These are phyloP conservation scores for Drosophila neonasuta DNA, from an alignment of 2,888 invertebrate genomes.

Conservation along the genomic window DNA sequence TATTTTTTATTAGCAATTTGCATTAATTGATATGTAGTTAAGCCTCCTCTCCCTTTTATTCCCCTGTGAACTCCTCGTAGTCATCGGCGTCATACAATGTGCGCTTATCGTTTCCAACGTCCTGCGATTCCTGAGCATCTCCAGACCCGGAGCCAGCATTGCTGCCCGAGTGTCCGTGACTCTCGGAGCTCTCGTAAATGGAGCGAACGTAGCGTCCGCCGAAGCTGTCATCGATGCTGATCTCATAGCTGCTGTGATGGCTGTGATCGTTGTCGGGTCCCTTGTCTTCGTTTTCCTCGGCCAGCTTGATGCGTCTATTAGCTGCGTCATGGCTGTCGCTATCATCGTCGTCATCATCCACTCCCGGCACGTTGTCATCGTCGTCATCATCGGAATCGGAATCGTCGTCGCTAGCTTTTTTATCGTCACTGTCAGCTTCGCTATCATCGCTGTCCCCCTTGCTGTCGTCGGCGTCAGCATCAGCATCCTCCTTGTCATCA, in stretches of 20 bases:
- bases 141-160: conserved; percentile 33
- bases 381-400: background rate
- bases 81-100: conserved; percentile 25
- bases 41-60: conserved; percentile 8
- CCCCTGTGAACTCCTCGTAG: conserved; percentile 52
- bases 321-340: conserved; percentile 51
- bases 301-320: background rate
- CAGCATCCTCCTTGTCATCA: background rate
- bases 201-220: conserved; percentile 67
- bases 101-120: background rate
- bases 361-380: background rate
- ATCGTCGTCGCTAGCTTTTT: background rate
- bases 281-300: background rate
- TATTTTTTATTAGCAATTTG: conserved; percentile 17
- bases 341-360: conserved; percentile 42
- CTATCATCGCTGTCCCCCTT: background rate
- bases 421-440: background rate
- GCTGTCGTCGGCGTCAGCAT: too few species aligned
- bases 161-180: conserved; percentile 58
- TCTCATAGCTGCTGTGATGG: conserved; percentile 71
- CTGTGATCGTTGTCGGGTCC: conserved; percentile 36
- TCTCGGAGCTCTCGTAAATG: conserved; percentile 68
- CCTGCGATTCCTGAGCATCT: conserved; percentile 2
- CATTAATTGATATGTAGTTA: conserved; percentile 11
- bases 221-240: conserved; percentile 72